Evolutionary conservation across 2,797 vertebrate species (phyloP).

Genomic region (Falco concolor): DNA sequence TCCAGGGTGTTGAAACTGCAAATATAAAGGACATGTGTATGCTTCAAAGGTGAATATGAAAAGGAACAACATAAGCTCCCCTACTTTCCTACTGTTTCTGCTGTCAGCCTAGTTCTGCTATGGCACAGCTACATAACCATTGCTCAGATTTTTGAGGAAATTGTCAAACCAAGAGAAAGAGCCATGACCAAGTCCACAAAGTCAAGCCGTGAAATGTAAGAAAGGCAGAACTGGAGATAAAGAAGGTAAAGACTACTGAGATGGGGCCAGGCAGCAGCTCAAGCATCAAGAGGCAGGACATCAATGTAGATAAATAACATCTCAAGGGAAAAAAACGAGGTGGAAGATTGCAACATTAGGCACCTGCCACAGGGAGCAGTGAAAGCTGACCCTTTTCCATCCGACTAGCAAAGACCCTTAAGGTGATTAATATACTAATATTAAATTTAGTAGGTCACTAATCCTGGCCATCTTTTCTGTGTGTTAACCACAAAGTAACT

Average conservation of each 20-base stretch:
- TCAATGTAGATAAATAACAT: not conserved
- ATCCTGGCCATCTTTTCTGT: not conserved
- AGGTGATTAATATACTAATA: not conserved
- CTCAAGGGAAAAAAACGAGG: not conserved
- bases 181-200: not conserved
- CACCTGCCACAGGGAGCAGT: not conserved
- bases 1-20: not conserved
- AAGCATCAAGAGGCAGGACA: not conserved
- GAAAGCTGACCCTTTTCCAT: not conserved
- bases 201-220: not conserved
- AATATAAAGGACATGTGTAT: not conserved
- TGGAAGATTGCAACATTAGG: not conserved
- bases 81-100: not conserved
- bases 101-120: not conserved
- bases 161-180: rapidly evolving
- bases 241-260: not conserved
- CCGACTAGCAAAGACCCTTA: not conserved
- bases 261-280: not conserved
- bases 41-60: not conserved
- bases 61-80: not conserved
- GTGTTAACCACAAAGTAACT: not conserved
- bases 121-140: not conserved
- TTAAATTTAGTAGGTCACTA: not conserved
- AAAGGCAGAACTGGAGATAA: not conserved
- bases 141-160: not conserved